phyloP scores from a whole-genome alignment of 2,888 invertebrate genomes.

The Epistrophella euchroma region DNA sequence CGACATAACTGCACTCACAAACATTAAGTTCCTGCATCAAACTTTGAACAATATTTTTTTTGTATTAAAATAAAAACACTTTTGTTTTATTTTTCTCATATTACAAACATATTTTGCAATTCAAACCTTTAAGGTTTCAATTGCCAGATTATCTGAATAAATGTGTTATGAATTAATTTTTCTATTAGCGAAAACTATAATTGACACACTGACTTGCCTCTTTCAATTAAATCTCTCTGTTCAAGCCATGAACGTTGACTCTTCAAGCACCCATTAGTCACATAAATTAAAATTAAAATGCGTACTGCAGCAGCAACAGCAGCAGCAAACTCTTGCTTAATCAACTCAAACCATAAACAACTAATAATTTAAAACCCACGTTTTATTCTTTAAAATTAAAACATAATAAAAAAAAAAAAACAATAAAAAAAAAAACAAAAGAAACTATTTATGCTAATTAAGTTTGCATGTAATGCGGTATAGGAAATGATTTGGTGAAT shows the following conservation, averaged over 20 bases:
- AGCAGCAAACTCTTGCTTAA: constrained; percentile 13
- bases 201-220: constrained; percentile 6
- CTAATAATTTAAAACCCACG: not conserved
- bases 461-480: constrained; percentile 10
- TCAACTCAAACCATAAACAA: not conserved
- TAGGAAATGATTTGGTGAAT: not conserved
- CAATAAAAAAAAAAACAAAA: not conserved
- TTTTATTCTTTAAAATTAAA: constrained; percentile 17
- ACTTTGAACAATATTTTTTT: too few species aligned
- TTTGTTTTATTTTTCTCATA: not conserved
- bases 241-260: constrained; percentile 30
- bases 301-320: not conserved
- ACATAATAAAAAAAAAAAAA: not conserved
- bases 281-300: constrained; percentile 16
- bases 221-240: not conserved
- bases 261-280: not conserved
- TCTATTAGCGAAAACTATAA: constrained; percentile 9
- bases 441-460: constrained; percentile 27
- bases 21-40: too few species aligned
- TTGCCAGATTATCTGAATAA: not conserved
- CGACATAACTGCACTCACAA: too few species aligned
- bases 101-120: not conserved
- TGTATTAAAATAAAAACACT: too few species aligned
- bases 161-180: not conserved
- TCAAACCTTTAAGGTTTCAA: not conserved